A percentile compares a stretch with the other conserved stretches of the same genome.
phyloP scores from a whole-genome alignment of 2,113 vertebrate genomes.

The Phalacrocorax carbo region DNA sequence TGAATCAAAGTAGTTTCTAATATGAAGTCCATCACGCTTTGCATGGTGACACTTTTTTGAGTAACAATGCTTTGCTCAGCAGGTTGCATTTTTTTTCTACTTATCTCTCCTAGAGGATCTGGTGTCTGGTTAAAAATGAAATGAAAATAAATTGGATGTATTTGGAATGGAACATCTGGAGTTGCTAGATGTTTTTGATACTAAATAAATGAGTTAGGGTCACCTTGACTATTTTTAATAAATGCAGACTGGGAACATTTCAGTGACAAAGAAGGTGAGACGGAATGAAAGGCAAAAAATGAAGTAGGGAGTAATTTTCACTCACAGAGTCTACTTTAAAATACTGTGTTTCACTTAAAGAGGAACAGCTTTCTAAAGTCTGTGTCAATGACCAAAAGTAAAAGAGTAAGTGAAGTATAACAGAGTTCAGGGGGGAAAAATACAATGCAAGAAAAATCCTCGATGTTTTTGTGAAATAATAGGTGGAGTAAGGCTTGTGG shows the following conservation, averaged over 20 bases:
- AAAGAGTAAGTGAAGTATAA: neutral
- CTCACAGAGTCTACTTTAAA: neutral
- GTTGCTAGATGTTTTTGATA: neutral
- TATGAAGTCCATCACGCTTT: neutral
- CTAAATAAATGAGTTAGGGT: neutral
- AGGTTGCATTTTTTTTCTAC: neutral
- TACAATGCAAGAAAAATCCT: neutral
- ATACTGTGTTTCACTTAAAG: neutral
- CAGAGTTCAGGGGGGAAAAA: too few relatives aligned
- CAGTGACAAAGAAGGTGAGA: neutral
- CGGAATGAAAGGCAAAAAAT: neutral
- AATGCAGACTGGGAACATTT: neutral
- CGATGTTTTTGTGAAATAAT: neutral
- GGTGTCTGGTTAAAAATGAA: neutral
- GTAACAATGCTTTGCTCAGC: neutral
- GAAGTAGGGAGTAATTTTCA: neutral
- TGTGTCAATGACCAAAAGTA: neutral
- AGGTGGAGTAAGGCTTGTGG: neutral
- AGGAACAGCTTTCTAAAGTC: neutral
- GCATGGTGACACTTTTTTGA: neutral
- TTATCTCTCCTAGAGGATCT: neutral
- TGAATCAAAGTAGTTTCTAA: neutral
- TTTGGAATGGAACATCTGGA: slow-evolving; percentile 10
- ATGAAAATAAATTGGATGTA: neutral
- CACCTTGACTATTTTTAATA: slow-evolving; percentile 18